Conservation (phyloP, 2,888 invertebrate genomes). For the Lasioglossum malachurum region DNA sequence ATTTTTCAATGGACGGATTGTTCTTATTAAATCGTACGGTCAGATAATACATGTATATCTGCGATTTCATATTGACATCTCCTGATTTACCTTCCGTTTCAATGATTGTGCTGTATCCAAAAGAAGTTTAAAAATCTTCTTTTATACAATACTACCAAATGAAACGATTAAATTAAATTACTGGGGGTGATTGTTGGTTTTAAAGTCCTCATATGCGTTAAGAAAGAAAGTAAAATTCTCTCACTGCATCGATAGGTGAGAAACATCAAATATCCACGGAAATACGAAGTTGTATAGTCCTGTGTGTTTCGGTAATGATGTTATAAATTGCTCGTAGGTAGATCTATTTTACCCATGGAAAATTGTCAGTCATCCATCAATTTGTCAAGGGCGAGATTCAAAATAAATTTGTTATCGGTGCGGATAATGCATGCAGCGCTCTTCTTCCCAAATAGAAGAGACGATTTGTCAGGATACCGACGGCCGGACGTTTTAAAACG, state of each 20-base stretch:
- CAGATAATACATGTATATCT: neutral
- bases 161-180: neutral
- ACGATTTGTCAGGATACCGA: constrained; percentile 46
- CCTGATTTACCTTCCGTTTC: too few species aligned
- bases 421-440: constrained; percentile 26
- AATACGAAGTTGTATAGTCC: neutral
- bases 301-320: neutral
- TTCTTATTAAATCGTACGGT: neutral
- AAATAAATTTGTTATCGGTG: constrained; percentile 32
- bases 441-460: constrained; percentile 9
- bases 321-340: neutral
- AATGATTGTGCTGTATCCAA: neutral
- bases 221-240: neutral
- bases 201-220: too few species aligned
- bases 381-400: neutral
- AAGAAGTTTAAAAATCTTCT: neutral
- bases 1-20: neutral
- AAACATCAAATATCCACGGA: neutral
- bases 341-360: neutral
- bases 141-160: neutral
- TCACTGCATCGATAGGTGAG: neutral
- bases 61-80: too few species aligned
- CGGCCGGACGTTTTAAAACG: constrained; percentile 45
- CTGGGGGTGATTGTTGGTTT: too few species aligned
- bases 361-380: neutral